phyloP scores from a whole-genome alignment of 2,888 invertebrate species.

The Archaeoteleia sp. region DNA sequence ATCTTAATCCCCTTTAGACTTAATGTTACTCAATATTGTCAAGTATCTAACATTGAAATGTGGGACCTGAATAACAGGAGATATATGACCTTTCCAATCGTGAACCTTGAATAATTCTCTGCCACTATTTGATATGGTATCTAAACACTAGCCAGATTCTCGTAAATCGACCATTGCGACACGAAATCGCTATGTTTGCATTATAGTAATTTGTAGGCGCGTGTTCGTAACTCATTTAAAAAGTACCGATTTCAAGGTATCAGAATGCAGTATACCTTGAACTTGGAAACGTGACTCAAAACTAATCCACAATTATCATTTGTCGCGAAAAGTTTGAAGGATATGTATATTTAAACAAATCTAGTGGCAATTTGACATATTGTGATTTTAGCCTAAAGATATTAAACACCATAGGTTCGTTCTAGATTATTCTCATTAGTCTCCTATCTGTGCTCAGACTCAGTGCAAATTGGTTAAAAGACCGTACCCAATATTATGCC shows the following conservation, averaged over 20 bases:
- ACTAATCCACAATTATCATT: slow-evolving; percentile 5
- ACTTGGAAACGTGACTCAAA: slow-evolving; percentile 35
- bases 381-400: too few species aligned
- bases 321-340: not conserved
- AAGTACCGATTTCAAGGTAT: slow-evolving; percentile 21
- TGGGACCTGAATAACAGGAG: not conserved
- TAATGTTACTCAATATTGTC: too few species aligned
- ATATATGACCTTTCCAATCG: slow-evolving; percentile 37
- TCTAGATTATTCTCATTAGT: too few species aligned
- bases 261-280: slow-evolving; percentile 32
- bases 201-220: slow-evolving; percentile 37
- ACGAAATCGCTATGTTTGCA: slow-evolving; percentile 26
- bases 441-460: too few species aligned
- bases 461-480: too few species aligned
- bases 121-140: slow-evolving; percentile 21
- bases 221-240: slow-evolving; percentile 36
- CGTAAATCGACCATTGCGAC: slow-evolving; percentile 38
- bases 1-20: too few species aligned
- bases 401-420: too few species aligned
- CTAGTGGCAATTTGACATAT: too few species aligned
- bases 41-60: too few species aligned
- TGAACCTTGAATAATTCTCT: slow-evolving; percentile 26
- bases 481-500: too few species aligned
- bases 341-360: not conserved
- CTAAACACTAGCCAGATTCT: slow-evolving; percentile 15